Evolutionary conservation across 2,888 invertebrate species (phyloP).

Genomic region (Hedya salicella): DNA sequence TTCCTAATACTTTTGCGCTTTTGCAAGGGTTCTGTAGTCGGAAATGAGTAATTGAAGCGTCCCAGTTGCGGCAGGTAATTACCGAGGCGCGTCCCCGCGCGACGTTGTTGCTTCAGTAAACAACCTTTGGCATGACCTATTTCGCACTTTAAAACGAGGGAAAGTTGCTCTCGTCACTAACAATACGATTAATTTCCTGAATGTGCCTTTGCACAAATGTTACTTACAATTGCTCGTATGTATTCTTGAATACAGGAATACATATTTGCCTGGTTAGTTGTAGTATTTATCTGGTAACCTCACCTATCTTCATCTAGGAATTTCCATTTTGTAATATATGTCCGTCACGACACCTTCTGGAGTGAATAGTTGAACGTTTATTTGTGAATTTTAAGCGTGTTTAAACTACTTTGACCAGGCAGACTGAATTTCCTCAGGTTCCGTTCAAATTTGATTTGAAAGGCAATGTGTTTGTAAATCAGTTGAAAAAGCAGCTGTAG

Average conservation of each 20-base stretch:
- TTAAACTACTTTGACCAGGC: no score
- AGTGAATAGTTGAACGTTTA: no score
- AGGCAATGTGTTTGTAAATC: no score
- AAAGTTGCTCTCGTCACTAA: constrained; percentile 8
- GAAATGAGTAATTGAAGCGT: background rate
- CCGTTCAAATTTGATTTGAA: no score
- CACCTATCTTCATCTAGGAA: no score
- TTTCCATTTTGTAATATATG: no score
- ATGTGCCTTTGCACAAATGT: background rate
- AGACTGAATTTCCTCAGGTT: no score
- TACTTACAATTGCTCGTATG: background rate
- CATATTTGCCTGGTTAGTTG: no score
- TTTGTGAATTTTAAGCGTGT: no score
- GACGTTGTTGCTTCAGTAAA: constrained; percentile 55
- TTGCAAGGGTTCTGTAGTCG: background rate
- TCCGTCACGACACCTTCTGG: no score
- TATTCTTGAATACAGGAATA: background rate
- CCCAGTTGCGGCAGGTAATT: constrained; percentile 18
- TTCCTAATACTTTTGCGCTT: background rate
- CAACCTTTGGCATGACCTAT: constrained; percentile 49
- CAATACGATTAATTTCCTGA: constrained; percentile 25
- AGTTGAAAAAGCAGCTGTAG: no score
- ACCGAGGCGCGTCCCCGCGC: constrained; percentile 11
- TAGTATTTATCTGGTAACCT: no score
- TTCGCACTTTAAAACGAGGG: constrained; percentile 9